Evolutionary conservation across 1,140 invertebrate species (phyloP).

Genomic region (Anthonomus grandis): DNA sequence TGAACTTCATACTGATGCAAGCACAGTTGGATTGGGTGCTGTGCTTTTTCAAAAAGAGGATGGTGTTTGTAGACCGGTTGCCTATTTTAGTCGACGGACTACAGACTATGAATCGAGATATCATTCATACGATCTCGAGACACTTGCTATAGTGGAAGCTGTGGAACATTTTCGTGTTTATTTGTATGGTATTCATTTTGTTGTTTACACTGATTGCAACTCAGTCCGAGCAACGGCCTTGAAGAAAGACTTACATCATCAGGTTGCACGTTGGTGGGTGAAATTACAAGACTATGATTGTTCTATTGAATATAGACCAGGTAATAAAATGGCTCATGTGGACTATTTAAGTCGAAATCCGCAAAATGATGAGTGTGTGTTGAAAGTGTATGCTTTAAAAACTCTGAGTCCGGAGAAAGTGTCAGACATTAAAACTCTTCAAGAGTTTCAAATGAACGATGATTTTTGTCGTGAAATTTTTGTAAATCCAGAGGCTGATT

Average conservation of each 20-base stretch:
- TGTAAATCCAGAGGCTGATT: too few species aligned
- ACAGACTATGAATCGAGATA: slow-evolving; percentile 30
- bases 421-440: background rate
- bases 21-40: too few species aligned
- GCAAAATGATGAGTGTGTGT: too few species aligned
- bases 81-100: slow-evolving; percentile 39
- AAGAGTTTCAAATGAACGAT: slow-evolving; percentile 7
- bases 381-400: too few species aligned
- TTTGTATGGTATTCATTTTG: slow-evolving; percentile 41
- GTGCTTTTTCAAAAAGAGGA: slow-evolving; percentile 38
- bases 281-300: background rate
- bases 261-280: slow-evolving; percentile 41
- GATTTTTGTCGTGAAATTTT: background rate
- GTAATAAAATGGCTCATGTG: slow-evolving; percentile 27
- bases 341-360: slow-evolving; percentile 20
- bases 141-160: background rate
- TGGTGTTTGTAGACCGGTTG: slow-evolving; percentile 16
- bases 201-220: slow-evolving; percentile 44
- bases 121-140: slow-evolving; percentile 30
- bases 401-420: background rate
- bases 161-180: slow-evolving; percentile 48
- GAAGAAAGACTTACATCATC: slow-evolving; percentile 37
- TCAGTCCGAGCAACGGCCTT: slow-evolving; percentile 22
- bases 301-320: slow-evolving; percentile 16
- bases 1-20: too few species aligned